A percentile compares a stretch with the other conserved stretches of the same genome.
Evolutionary conservation across 2,113 vertebrate species (phyloP).

Genomic region (Passer montanus): DNA sequence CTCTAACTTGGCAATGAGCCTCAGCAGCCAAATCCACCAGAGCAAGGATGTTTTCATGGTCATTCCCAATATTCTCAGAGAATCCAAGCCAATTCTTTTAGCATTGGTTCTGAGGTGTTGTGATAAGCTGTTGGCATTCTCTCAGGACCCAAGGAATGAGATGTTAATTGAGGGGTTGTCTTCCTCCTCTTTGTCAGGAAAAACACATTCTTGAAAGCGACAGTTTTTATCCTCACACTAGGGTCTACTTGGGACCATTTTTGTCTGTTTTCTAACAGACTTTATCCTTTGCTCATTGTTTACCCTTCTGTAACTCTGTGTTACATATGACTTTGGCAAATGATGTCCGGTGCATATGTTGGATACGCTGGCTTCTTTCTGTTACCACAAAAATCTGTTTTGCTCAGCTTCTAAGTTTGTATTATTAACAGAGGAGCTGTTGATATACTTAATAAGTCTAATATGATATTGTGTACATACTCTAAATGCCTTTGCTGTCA

Average conservation of each 20-base stretch:
- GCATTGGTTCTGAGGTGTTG: fast-evolving
- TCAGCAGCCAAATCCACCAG: background rate
- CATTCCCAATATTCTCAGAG: background rate
- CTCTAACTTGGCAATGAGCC: background rate
- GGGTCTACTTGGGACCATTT: background rate
- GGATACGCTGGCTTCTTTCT: background rate
- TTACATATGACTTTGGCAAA: background rate
- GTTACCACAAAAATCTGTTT: background rate
- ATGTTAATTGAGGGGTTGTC: background rate
- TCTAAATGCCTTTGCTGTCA: background rate
- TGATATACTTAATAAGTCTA: background rate
- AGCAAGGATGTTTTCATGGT: background rate
- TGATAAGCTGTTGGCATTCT: background rate
- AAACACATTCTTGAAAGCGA: background rate
- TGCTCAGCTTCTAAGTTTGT: background rate
- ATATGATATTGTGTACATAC: background rate
- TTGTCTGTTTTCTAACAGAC: background rate
- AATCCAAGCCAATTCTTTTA: background rate
- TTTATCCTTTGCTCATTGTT: background rate
- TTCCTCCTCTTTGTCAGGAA: background rate
- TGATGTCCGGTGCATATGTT: background rate
- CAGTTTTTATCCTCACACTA: fast-evolving
- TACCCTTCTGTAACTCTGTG: background rate
- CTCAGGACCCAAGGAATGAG: background rate
- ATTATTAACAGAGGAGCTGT: background rate